Percentiles rank a stretch among this genome's conserved stretches.
These are phyloP conservation scores for Orthosia gothica DNA, from an alignment of 2,888 invertebrate species.

Conservation along the genomic window DNA sequence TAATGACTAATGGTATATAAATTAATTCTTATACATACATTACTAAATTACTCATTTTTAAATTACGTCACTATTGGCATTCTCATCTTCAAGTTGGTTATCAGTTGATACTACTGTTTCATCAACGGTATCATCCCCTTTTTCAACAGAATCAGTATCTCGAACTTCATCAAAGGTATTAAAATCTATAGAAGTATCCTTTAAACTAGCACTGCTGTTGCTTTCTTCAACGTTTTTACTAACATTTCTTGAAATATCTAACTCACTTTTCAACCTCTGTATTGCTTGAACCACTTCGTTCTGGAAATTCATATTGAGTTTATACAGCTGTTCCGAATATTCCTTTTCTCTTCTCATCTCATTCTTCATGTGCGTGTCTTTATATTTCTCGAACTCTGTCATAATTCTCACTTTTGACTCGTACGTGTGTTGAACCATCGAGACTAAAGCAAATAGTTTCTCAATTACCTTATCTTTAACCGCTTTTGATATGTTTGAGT, in stretches of 20 bases:
- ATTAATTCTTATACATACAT: conserved; percentile 27
- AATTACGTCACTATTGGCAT: conserved; percentile 49
- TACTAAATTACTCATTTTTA: conserved; percentile 47
- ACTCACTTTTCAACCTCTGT: conserved; percentile 86
- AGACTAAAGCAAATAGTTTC: conserved; percentile 85
- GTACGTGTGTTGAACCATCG: conserved; percentile 88
- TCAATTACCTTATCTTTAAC: conserved; percentile 88
- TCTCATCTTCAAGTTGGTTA: conserved; percentile 35
- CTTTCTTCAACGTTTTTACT: conserved; percentile 75
- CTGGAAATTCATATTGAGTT: conserved; percentile 88
- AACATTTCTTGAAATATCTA: conserved; percentile 84
- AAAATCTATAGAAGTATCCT: conserved; percentile 81
- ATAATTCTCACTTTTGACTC: conserved; percentile 88
- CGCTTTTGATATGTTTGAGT: conserved; percentile 84
- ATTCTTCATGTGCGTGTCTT: conserved; percentile 86
- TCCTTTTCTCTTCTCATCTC: conserved; percentile 87
- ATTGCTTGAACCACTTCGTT: conserved; percentile 87
- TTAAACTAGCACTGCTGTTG: conserved; percentile 66
- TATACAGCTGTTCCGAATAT: conserved; percentile 88
- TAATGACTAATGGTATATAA: conserved; percentile 53
- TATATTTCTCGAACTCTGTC: conserved; percentile 87
- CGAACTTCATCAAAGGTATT: conserved; percentile 73
- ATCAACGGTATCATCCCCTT: conserved; percentile 62
- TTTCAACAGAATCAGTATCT: conserved; percentile 59
- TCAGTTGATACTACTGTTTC: conserved; percentile 32